Base-by-base conservation (phyloP, 2,888 invertebrate species). In the Aporophyla nigra region DNA sequence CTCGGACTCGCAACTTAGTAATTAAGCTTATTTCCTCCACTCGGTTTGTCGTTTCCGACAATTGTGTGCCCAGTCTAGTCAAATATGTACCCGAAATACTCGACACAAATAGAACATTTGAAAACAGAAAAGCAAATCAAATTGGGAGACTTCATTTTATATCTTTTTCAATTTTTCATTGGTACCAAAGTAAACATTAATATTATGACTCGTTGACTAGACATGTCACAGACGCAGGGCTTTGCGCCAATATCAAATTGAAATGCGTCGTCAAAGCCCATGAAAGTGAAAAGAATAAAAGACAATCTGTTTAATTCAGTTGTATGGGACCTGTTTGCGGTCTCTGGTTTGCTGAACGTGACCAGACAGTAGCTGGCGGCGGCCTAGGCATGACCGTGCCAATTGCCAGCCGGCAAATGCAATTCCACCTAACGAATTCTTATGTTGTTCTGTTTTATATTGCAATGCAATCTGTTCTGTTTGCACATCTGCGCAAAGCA, bases 331-430 rank as follows among this genome's bases (percentile, higher is more conserved):
- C 93, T 95, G 96, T 96, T 95, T 95, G 96, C 95, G 91, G 93
- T 93, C 91, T 92, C 90, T 90, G 93, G 95, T 96, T 95, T 95
- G 94, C 93, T 84, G 95, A 96, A 96, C 96, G 96, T 96, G 96
- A 96, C 95, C 95, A 95, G 96, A 95, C 95, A 90, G 91, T 89
- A 90, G 91, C 93, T 91, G 91, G 87, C 87, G 88, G 85, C 76
- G 80, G 90, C 89, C 90, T 89, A 91, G 91, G 90, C 90, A 92
- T 93, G 93, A 92, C 93, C 91, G 90, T 88, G 91, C 92, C 93
- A 93, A 92, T 92, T 92, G 92, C 90, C 85, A 80, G 86, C 87
- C 89, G 88, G 85, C 70, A 91, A 92, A 90, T 90, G 87, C 89
- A 89, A 90, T 90, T 89, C 86, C 87, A 86, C 73, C 91, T 88